These are phyloP conservation scores for Gallinago paraguaiae DNA, from an alignment of 2,113 vertebrate species.

Conservation along the genomic window DNA sequence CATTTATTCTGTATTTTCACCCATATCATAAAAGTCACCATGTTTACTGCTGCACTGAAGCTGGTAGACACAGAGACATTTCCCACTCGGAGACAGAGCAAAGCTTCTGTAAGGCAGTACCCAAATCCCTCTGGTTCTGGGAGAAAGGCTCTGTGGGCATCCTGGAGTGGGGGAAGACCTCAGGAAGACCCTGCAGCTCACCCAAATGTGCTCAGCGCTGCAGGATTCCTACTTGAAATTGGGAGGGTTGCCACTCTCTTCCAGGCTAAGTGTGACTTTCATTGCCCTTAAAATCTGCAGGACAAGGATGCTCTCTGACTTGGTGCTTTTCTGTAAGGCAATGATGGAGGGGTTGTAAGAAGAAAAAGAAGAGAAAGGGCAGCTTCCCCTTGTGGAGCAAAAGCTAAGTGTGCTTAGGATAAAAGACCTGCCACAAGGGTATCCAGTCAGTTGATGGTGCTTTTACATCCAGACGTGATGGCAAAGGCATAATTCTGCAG, in stretches of 20 bases:
- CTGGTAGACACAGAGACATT: not conserved
- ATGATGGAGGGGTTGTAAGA: not conserved
- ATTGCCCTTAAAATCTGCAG: not conserved
- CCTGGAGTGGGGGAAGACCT: rapidly evolving
- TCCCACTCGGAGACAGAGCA: not conserved
- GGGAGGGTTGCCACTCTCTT: not conserved
- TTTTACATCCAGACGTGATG: not conserved
- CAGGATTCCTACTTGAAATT: rapidly evolving
- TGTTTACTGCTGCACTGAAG: not conserved
- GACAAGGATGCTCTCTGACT: not conserved
- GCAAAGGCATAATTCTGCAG: not conserved
- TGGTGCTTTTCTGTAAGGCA: not conserved
- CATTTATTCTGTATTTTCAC: not conserved
- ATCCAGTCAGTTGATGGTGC: not conserved
- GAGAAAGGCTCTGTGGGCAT: not conserved
- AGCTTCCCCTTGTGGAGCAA: not conserved
- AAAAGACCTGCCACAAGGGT: not conserved
- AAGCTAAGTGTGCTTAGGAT: not conserved
- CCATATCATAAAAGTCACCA: not conserved
- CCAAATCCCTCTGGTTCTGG: not conserved
- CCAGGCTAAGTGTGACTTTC: not conserved
- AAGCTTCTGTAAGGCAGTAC: not conserved
- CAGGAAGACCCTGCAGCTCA: not conserved
- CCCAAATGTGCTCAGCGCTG: not conserved
- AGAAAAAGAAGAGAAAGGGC: not conserved